Conservation (phyloP, 2,888 invertebrate genomes). For the Leptinotarsa peninsularis region DNA sequence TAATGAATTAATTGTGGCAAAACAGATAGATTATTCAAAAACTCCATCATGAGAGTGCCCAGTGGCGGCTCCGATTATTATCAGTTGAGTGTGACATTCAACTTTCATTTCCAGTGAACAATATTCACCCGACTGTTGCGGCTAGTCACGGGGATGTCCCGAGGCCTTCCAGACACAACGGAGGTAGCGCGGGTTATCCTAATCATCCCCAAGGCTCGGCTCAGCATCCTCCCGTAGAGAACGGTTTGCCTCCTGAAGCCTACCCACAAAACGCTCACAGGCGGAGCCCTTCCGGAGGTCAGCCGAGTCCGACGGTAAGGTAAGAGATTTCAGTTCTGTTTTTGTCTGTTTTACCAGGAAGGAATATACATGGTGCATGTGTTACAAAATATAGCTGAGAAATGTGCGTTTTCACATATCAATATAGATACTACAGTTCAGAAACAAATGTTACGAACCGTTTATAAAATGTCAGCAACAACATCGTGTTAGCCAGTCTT, state of each 20-base stretch:
- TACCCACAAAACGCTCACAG: constrained; percentile 50
- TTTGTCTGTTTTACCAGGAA: neutral
- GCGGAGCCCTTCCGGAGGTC: constrained; percentile 46
- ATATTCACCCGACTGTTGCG: constrained; percentile 68
- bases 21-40: too few relatives aligned
- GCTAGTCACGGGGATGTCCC: constrained; percentile 67
- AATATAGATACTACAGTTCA: too few relatives aligned
- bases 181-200: constrained; percentile 52
- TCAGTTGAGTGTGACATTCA: neutral
- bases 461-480: too few relatives aligned
- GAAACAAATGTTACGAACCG: too few relatives aligned
- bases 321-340: constrained; percentile 29
- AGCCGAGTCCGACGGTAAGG: constrained; percentile 55
- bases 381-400: neutral
- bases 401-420: too few relatives aligned
- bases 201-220: constrained; percentile 55
- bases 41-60: too few relatives aligned
- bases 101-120: constrained; percentile 64
- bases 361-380: constrained; percentile 4
- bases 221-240: constrained; percentile 63
- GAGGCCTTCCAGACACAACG: constrained; percentile 62
- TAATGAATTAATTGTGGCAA: too few relatives aligned
- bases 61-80: too few relatives aligned
- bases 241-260: constrained; percentile 68
- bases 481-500: too few relatives aligned